phyloP scores from a whole-genome alignment of 1,140 invertebrate species.

The Drosophila biarmipes region DNA sequence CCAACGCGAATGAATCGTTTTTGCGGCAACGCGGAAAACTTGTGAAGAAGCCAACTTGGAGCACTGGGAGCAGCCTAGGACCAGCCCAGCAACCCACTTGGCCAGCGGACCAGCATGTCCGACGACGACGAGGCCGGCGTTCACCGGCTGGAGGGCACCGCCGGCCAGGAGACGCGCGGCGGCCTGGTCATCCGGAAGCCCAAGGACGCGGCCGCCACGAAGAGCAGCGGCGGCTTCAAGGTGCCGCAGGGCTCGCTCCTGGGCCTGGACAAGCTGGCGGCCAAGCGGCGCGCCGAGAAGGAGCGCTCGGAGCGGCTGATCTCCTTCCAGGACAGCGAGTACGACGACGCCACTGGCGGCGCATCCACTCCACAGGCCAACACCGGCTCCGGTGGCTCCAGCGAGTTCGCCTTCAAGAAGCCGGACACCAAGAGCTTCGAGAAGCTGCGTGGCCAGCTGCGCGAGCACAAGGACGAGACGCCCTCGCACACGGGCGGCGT shows the following conservation, averaged over 20 bases:
- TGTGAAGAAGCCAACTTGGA: background rate
- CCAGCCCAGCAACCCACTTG: conserved; percentile 7
- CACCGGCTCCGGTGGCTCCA: conserved; percentile 34
- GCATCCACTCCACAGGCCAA: conserved; percentile 38
- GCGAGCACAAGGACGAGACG: conserved; percentile 92
- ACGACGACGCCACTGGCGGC: conserved; percentile 85
- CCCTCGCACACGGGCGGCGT: conserved; percentile 97
- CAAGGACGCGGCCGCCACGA: conserved; percentile 85
- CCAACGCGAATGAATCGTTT: conserved; percentile 57
- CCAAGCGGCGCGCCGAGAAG: conserved; percentile 88
- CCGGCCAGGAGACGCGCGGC: conserved; percentile 86
- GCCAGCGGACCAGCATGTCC: conserved; percentile 43
- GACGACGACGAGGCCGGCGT: conserved; percentile 85
- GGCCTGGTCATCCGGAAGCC: conserved; percentile 95
- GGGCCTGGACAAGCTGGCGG: conserved; percentile 95
- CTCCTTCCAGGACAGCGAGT: conserved; percentile 88
- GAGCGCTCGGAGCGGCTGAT: conserved; percentile 87
- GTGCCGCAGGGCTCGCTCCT: conserved; percentile 92
- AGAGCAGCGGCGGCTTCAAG: conserved; percentile 88
- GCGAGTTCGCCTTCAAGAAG: conserved; percentile 76
- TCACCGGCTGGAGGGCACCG: conserved; percentile 93
- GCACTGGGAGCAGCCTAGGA: background rate
- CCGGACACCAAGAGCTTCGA: conserved; percentile 82
- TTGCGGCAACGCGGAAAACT: conserved; percentile 1
- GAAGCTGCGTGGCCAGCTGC: conserved; percentile 88